A percentile compares a stretch with the other conserved stretches of the same genome.
phyloP scores from a whole-genome alignment of 2,797 vertebrate species.

The Serranus cabrilla region DNA sequence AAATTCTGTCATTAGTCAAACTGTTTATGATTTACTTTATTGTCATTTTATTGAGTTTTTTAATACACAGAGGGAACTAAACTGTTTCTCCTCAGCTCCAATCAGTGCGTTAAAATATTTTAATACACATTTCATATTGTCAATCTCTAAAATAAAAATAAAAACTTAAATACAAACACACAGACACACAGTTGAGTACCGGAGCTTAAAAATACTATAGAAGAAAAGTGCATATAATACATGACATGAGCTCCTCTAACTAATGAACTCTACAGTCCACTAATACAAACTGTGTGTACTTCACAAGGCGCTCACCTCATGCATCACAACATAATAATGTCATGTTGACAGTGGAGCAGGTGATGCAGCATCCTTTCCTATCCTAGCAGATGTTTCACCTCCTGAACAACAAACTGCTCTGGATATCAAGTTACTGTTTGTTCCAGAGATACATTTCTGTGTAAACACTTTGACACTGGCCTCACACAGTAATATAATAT shows the following conservation, averaged over 20 bases:
- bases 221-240: no score
- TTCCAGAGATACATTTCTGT: not conserved
- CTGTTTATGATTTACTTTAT: no score
- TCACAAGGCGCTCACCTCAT: not conserved
- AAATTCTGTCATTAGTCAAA: not conserved
- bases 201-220: no score
- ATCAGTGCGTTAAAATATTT: no score
- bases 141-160: no score
- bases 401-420: conserved; percentile 2
- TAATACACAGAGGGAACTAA: no score
- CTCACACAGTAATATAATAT: not conserved
- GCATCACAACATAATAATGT: not conserved
- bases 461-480: conserved; percentile 1
- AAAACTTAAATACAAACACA: no score
- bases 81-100: no score
- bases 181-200: no score
- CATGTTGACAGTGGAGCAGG: conserved; percentile 45
- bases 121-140: no score
- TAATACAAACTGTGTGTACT: not conserved
- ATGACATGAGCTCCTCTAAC: not conserved
- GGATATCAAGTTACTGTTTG: conserved; percentile 40
- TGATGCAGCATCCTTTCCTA: conserved; percentile 4
- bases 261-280: not conserved
- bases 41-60: no score
- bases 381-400: not conserved